Evolutionary conservation across 1,140 invertebrate species (phyloP).

Genomic region (Parasteatoda tepidariorum): DNA sequence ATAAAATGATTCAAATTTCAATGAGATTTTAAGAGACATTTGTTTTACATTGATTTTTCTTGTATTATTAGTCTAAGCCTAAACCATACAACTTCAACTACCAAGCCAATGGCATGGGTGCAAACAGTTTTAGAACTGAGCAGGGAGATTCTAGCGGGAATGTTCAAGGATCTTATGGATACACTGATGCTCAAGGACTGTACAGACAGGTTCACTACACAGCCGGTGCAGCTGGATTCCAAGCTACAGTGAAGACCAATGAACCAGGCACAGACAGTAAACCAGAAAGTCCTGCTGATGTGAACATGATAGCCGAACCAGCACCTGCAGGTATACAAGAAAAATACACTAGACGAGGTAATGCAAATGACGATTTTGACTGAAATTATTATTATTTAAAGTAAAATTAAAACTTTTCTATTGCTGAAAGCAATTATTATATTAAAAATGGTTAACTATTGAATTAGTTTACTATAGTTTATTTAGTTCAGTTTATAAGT

Average conservation of each 20-base stretch:
- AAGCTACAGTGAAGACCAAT: conserved; percentile 58
- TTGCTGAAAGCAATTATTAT: too few relatives aligned
- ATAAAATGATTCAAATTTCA: too few relatives aligned
- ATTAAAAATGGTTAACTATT: too few relatives aligned
- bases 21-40: too few relatives aligned
- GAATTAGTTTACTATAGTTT: too few relatives aligned
- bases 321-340: conserved; percentile 51
- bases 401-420: too few relatives aligned
- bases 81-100: conserved; percentile 23
- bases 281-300: conserved; percentile 51
- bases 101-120: neutral
- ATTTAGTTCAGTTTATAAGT: too few relatives aligned
- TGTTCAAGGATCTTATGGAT: conserved; percentile 63
- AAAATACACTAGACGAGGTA: neutral
- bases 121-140: conserved; percentile 69
- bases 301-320: conserved; percentile 34
- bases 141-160: conserved; percentile 68
- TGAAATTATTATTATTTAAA: too few relatives aligned
- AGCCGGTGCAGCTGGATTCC: conserved; percentile 61
- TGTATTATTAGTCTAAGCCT: too few relatives aligned
- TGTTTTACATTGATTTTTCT: too few relatives aligned
- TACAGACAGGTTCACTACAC: conserved; percentile 63
- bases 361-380: too few relatives aligned
- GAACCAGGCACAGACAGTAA: conserved; percentile 58
- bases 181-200: conserved; percentile 62